phyloP scores from a whole-genome alignment of 2,797 vertebrate genomes.

The Sebastiscus albofasciatus region DNA sequence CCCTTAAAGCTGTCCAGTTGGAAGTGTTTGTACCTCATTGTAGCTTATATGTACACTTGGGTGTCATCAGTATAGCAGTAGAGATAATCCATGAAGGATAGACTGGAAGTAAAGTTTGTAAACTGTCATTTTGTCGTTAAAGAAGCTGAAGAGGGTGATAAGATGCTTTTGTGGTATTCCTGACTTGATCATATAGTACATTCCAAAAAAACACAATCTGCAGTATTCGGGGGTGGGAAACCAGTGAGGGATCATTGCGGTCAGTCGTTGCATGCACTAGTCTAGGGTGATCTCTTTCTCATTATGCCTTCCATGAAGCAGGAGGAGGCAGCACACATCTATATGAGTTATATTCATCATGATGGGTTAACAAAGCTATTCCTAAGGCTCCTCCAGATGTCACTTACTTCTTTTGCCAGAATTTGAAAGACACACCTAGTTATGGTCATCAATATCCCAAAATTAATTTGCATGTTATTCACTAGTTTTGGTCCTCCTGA shows the following conservation, averaged over 20 bases:
- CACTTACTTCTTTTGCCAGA: background rate
- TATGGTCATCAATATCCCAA: background rate
- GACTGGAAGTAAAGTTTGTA: background rate
- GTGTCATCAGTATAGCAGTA: slow-evolving; percentile 1
- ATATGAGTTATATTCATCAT: background rate
- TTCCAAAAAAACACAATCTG: background rate
- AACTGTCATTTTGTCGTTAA: background rate
- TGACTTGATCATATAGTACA: background rate
- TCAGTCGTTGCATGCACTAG: background rate
- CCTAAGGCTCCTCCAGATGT: background rate
- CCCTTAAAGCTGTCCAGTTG: background rate
- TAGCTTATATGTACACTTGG: background rate
- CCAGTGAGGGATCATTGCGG: background rate
- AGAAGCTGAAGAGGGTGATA: background rate
- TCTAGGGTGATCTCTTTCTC: too few relatives aligned
- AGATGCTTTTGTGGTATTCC: background rate
- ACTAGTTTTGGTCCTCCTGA: background rate
- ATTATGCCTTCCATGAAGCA: too few relatives aligned
- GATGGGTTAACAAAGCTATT: background rate
- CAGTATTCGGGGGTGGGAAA: background rate
- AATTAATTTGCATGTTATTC: background rate
- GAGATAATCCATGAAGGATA: background rate
- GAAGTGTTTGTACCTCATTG: background rate
- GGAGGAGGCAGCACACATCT: too few relatives aligned
- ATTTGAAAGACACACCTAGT: background rate